A percentile compares a stretch with the other conserved stretches of the same genome.
These are phyloP conservation scores for Alloscopus bannaensis DNA, from an alignment of 2,888 invertebrate species.

Conservation along the genomic window DNA sequence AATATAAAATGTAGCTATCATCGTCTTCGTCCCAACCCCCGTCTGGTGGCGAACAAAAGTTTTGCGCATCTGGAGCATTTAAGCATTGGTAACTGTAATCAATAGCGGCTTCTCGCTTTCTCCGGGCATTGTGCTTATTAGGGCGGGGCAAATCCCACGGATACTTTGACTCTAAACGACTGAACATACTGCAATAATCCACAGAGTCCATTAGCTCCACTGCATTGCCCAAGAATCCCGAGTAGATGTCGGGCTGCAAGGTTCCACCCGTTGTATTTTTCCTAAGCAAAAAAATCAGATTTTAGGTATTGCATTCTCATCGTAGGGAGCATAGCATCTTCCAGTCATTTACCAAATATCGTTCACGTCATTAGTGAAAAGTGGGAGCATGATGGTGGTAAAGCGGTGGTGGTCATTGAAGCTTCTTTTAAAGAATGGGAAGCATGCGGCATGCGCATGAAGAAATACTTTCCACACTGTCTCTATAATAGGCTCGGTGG, in stretches of 20 bases:
- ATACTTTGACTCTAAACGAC: constrained; percentile 50
- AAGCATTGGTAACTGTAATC: constrained; percentile 9
- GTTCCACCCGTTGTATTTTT: background rate
- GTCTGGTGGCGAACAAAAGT: constrained; percentile 24
- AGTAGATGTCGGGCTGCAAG: constrained; percentile 55
- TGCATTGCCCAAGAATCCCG: constrained; percentile 66
- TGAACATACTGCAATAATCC: constrained; percentile 57
- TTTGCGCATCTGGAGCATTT: constrained; percentile 25
- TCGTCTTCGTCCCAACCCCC: background rate
- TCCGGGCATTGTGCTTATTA: constrained; percentile 37
- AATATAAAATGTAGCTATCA: background rate
- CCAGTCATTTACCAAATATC: constrained; percentile 63
- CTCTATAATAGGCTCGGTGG: constrained; percentile 68
- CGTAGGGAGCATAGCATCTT: background rate
- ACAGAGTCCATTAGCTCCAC: constrained; percentile 62
- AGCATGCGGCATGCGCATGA: constrained; percentile 68
- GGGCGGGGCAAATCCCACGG: constrained; percentile 63
- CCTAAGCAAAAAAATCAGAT: background rate
- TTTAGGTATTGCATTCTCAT: background rate
- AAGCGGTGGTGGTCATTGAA: constrained; percentile 69
- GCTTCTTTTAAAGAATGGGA: constrained; percentile 45
- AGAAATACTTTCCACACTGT: constrained; percentile 69
- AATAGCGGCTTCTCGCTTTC: constrained; percentile 14
- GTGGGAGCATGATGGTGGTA: constrained; percentile 59
- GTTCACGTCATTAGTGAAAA: constrained; percentile 66